Percentiles rank a stretch among this genome's conserved stretches.
Conservation (phyloP, 2,888 invertebrate genomes). For the Cerastis leucographa region DNA sequence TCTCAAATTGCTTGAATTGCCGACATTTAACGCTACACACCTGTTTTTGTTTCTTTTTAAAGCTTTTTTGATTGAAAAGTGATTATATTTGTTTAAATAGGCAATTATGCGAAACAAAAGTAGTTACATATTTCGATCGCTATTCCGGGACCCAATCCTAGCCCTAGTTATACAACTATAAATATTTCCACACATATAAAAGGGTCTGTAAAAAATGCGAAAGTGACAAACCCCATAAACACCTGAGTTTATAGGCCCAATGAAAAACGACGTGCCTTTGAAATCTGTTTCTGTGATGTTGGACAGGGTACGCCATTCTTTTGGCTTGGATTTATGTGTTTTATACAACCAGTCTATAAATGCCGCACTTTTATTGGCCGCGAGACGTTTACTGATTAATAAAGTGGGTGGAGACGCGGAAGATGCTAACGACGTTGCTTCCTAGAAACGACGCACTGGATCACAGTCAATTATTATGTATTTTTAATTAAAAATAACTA, state of each 20-base stretch:
- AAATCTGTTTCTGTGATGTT: slow-evolving; percentile 88
- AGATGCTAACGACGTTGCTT: slow-evolving; percentile 83
- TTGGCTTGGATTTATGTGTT: slow-evolving; percentile 85
- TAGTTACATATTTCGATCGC: slow-evolving; percentile 15
- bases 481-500: slow-evolving; percentile 54
- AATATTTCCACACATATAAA: slow-evolving; percentile 62
- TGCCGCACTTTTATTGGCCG: slow-evolving; percentile 87
- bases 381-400: slow-evolving; percentile 89
- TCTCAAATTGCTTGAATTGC: slow-evolving; percentile 59
- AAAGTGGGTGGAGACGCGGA: slow-evolving; percentile 88
- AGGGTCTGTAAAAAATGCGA: slow-evolving; percentile 73
- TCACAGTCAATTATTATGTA: slow-evolving; percentile 61
- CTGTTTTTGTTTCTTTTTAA: slow-evolving; percentile 31
- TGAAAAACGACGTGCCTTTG: slow-evolving; percentile 88
- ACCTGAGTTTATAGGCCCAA: slow-evolving; percentile 85
- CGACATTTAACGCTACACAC: slow-evolving; percentile 49
- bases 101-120: slow-evolving; percentile 24
- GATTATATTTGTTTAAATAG: neutral
- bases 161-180: slow-evolving; percentile 59
- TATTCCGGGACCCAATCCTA: slow-evolving; percentile 29
- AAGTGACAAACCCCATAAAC: slow-evolving; percentile 85
- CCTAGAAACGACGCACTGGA: slow-evolving; percentile 78
- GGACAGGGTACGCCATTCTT: slow-evolving; percentile 85
- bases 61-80: slow-evolving; percentile 2
- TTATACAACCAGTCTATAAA: slow-evolving; percentile 88